Percentiles rank a stretch among this genome's conserved stretches.
phyloP scores from a whole-genome alignment of 1,140 invertebrate species.

The Drosophila repleta region DNA sequence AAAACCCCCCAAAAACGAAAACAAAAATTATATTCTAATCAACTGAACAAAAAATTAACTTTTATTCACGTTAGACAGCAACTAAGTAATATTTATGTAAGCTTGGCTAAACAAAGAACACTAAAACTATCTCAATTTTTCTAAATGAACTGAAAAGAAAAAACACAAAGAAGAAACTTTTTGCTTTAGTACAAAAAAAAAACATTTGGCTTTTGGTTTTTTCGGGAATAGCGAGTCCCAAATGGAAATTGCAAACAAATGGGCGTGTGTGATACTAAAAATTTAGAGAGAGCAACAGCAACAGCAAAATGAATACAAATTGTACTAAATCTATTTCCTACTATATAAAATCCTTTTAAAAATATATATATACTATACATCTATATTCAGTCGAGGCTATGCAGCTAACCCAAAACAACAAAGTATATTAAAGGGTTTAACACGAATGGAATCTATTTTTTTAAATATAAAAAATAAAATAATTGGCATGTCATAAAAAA shows the following conservation, averaged over 20 bases:
- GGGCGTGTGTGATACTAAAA: slow-evolving; percentile 79
- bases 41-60: slow-evolving; percentile 38
- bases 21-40: background rate
- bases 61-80: slow-evolving; percentile 54
- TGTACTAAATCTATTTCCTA: slow-evolving; percentile 42
- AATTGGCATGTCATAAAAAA: slow-evolving; percentile 51
- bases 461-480: slow-evolving; percentile 38
- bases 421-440: background rate
- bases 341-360: slow-evolving; percentile 1
- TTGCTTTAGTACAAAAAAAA: slow-evolving; percentile 48
- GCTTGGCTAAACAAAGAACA: slow-evolving; percentile 26
- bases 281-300: slow-evolving; percentile 67
- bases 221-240: background rate
- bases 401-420: background rate
- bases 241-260: slow-evolving; percentile 28
- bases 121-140: slow-evolving; percentile 51
- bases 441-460: slow-evolving; percentile 70
- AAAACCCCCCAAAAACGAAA: slow-evolving; percentile 6
- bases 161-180: slow-evolving; percentile 49
- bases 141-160: slow-evolving; percentile 62
- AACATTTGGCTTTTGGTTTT: slow-evolving; percentile 26
- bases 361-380: background rate
- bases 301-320: slow-evolving; percentile 29
- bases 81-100: slow-evolving; percentile 47
- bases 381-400: slow-evolving; percentile 26